Evolutionary conservation across 1,140 invertebrate species (phyloP).

Genomic region (Ylistrum balloti): DNA sequence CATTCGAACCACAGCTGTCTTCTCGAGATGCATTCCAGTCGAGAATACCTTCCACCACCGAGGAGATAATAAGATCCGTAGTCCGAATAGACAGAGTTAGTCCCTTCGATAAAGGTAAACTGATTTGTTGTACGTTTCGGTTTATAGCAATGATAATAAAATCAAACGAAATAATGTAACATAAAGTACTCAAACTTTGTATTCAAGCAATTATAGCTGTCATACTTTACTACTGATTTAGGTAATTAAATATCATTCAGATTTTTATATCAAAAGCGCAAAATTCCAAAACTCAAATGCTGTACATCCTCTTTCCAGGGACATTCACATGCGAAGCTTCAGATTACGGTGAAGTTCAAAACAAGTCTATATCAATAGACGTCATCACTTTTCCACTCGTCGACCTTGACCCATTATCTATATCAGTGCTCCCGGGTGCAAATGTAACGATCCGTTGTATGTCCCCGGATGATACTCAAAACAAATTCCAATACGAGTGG

Average conservation of each 20-base stretch:
- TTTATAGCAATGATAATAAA: no score
- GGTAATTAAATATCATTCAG: no score
- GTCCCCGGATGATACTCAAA: slow-evolving; percentile 68
- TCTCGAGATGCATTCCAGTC: slow-evolving; percentile 42
- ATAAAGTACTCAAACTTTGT: no score
- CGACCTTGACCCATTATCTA: slow-evolving; percentile 66
- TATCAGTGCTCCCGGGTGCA: slow-evolving; percentile 54
- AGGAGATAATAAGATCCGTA: slow-evolving; percentile 54
- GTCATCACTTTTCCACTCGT: slow-evolving; percentile 67
- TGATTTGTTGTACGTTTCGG: no score
- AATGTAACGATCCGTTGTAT: slow-evolving; percentile 63
- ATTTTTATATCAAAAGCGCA: no score
- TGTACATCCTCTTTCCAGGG: slow-evolving; percentile 66
- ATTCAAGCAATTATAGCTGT: no score
- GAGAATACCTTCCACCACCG: slow-evolving; percentile 47
- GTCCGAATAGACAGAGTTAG: slow-evolving; percentile 53
- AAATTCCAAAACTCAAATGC: neutral
- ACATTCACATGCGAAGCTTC: slow-evolving; percentile 65
- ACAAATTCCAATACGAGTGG: slow-evolving; percentile 67
- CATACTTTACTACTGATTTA: no score
- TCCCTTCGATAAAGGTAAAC: slow-evolving; percentile 60
- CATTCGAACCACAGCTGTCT: slow-evolving; percentile 42
- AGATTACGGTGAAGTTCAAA: slow-evolving; percentile 61
- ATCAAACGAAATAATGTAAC: no score
- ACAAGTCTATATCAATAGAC: slow-evolving; percentile 61